Conservation (phyloP, 2,113 vertebrate species). For the Alectura lathami region DNA sequence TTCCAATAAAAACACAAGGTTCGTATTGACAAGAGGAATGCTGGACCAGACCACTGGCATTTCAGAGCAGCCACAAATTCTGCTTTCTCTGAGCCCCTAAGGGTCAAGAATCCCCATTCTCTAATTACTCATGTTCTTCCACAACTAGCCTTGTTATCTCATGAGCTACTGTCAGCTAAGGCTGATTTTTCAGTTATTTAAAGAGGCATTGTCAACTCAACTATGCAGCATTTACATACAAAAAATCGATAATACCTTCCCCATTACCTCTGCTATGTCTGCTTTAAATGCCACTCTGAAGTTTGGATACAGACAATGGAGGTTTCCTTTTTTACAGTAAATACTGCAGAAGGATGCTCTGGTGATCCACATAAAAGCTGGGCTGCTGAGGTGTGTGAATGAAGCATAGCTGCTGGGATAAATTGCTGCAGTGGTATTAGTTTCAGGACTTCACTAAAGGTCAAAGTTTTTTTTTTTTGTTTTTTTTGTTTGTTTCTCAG, state of each 20-base stretch:
- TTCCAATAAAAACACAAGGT: conserved; percentile 73
- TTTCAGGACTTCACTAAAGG: background rate
- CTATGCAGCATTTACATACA: background rate
- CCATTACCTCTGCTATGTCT: background rate
- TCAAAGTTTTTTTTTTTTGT: background rate
- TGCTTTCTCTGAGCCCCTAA: conserved; percentile 49
- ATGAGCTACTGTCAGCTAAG: conserved; percentile 31
- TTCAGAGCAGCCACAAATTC: conserved; percentile 60
- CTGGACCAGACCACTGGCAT: conserved; percentile 47
- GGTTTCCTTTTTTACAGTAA: background rate
- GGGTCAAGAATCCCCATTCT: conserved; percentile 46
- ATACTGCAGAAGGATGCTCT: background rate
- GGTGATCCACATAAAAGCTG: background rate
- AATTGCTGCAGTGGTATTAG: background rate
- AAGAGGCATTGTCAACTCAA: background rate
- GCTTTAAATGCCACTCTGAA: background rate
- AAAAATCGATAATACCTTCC: background rate
- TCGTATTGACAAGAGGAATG: conserved; percentile 69
- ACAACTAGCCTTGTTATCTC: conserved; percentile 18
- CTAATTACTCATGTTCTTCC: conserved; percentile 31
- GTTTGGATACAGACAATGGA: background rate
- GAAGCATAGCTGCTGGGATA: background rate
- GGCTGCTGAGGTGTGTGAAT: background rate
- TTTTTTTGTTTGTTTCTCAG: too few species aligned
- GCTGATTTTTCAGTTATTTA: conserved; percentile 21